Evolutionary conservation across 2,888 invertebrate species (phyloP).

Genomic region (Drosophila affinis): DNA sequence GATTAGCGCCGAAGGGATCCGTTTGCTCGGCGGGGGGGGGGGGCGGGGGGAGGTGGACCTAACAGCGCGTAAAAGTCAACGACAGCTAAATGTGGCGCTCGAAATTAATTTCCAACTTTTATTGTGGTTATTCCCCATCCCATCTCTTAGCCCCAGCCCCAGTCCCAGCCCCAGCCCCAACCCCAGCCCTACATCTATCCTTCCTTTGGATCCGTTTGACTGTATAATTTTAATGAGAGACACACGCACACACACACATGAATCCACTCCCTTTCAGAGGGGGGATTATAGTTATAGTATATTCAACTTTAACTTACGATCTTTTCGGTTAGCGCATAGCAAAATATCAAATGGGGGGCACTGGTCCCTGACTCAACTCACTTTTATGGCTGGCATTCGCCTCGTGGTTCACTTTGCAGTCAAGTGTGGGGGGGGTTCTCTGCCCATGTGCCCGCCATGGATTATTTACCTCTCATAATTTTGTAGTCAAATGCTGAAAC

Average conservation of each 20-base stretch:
- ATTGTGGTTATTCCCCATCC: constrained; percentile 55
- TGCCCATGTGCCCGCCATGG: neutral
- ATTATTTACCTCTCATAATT: neutral
- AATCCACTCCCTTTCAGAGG: constrained; percentile 13
- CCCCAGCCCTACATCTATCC: constrained; percentile 3
- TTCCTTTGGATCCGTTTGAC: constrained; percentile 31
- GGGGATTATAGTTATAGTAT: constrained; percentile 10
- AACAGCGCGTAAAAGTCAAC: constrained; percentile 78
- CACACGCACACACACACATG: constrained; percentile 49
- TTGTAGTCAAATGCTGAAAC: constrained; percentile 17
- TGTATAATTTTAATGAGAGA: constrained; percentile 65
- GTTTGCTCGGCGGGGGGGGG: constrained; percentile 18
- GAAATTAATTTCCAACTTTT: constrained; percentile 69
- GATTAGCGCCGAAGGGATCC: neutral
- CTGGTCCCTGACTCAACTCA: constrained; percentile 51
- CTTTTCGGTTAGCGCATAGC: constrained; percentile 27
- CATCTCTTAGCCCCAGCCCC: neutral
- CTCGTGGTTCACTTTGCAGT: constrained; percentile 4
- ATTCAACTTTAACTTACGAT: constrained; percentile 69
- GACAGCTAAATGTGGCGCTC: constrained; percentile 72
- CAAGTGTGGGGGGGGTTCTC: constrained; percentile 7
- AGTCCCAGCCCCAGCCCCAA: too few relatives aligned
- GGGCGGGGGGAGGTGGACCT: constrained; percentile 29
- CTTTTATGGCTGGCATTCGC: constrained; percentile 8
- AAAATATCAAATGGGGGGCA: constrained; percentile 27